Percentiles rank a stretch among this genome's conserved stretches.
Conservation (phyloP, 2,888 invertebrate genomes). For the Agrochola lota region DNA sequence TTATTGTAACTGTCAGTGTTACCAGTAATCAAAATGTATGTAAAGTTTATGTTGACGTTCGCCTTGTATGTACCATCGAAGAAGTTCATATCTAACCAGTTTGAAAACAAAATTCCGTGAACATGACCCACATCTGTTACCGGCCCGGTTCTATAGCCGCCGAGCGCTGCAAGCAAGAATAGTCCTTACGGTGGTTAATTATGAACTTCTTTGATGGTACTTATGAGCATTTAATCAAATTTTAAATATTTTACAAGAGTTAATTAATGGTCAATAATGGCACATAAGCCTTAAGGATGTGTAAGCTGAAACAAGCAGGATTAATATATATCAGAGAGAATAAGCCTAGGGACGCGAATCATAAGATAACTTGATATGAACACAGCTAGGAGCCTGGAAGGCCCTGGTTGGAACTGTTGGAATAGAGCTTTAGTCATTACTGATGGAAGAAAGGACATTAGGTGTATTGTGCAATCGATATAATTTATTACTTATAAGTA, state of each 20-base stretch:
- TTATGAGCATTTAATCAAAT: constrained; percentile 1
- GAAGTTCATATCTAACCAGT: too few relatives aligned
- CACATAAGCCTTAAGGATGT: neutral
- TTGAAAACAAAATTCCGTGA: too few relatives aligned
- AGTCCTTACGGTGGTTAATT: too few relatives aligned
- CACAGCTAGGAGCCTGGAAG: neutral
- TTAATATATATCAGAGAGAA: neutral
- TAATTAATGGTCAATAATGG: neutral
- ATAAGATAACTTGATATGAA: neutral
- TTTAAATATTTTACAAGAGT: constrained; percentile 18
- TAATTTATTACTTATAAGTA: constrained; percentile 19
- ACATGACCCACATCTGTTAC: too few relatives aligned
- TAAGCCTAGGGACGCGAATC: neutral
- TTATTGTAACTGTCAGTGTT: constrained; percentile 6
- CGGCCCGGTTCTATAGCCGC: too few relatives aligned
- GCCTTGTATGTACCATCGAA: too few relatives aligned
- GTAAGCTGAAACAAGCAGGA: constrained; percentile 9
- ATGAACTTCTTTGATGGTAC: too few relatives aligned
- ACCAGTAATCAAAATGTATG: constrained; percentile 17
- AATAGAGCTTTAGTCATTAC: constrained; percentile 7
- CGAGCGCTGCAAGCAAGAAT: too few relatives aligned
- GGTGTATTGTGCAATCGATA: neutral
- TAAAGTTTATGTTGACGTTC: neutral
- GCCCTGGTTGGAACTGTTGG: neutral
- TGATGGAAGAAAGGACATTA: neutral